Conservation (phyloP, 1,140 invertebrate species). For the Nixonia krombeini region DNA sequence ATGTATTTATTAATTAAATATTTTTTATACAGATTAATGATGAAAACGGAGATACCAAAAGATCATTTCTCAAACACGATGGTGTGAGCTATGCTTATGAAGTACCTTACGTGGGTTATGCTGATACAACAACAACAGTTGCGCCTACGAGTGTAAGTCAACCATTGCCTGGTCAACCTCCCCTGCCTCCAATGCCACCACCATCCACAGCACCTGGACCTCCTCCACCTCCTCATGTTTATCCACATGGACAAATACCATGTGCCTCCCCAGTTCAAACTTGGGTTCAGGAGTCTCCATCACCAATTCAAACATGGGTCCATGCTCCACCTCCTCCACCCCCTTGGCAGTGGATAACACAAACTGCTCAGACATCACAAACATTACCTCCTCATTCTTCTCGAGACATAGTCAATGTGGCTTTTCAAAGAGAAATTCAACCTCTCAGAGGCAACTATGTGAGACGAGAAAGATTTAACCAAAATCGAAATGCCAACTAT, state of each 20-base stretch:
- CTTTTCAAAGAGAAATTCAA: conserved; percentile 58
- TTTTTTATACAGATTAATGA: conserved; percentile 48
- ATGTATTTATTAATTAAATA: too few relatives aligned
- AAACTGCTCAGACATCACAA: conserved; percentile 40
- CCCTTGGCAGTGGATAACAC: conserved; percentile 67
- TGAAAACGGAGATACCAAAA: conserved; percentile 56
- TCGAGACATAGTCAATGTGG: conserved; percentile 43
- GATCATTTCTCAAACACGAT: conserved; percentile 53
- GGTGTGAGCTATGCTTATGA: conserved; percentile 55
- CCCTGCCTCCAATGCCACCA: conserved; percentile 67
- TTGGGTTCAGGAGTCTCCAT: conserved; percentile 65
- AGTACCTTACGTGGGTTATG: conserved; percentile 34
- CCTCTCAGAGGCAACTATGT: conserved; percentile 57
- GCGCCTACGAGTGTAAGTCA: conserved; percentile 55
- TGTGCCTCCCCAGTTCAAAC: conserved; percentile 62
- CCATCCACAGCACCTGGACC: conserved; percentile 58
- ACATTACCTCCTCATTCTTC: conserved; percentile 51
- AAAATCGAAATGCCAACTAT: conserved; percentile 62
- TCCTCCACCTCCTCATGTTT: conserved; percentile 65
- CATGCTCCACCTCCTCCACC: conserved; percentile 56
- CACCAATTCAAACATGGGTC: conserved; percentile 62
- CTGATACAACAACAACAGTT: conserved; percentile 37
- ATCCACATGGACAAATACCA: conserved; percentile 50
- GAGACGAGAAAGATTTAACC: conserved; percentile 60
- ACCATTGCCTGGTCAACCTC: conserved; percentile 67